Percentiles rank a stretch among this genome's conserved stretches.
These are phyloP conservation scores for Zaprionus taronus DNA, from an alignment of 1,140 invertebrate genomes.

Conservation along the genomic window DNA sequence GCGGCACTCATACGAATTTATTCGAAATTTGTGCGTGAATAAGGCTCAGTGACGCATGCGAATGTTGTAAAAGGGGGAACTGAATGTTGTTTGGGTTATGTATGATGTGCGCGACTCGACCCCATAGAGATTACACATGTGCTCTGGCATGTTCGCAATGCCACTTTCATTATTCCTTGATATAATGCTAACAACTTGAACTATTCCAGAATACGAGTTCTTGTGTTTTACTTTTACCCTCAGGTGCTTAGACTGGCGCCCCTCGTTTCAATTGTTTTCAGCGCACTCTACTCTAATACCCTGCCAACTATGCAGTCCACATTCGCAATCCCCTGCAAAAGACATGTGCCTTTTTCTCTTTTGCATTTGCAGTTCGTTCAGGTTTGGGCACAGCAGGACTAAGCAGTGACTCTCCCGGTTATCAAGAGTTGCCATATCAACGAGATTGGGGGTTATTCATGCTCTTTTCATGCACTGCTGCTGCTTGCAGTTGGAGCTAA, in stretches of 20 bases:
- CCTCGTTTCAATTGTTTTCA: neutral
- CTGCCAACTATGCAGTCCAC: neutral
- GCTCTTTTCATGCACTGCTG: conserved; percentile 37
- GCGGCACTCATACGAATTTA: conserved; percentile 55
- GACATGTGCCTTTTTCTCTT: conserved; percentile 48
- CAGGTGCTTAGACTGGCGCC: neutral
- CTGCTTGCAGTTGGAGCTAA: conserved; percentile 8
- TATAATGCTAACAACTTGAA: neutral
- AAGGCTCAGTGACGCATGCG: conserved; percentile 60
- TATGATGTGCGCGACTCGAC: neutral
- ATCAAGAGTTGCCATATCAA: conserved; percentile 69
- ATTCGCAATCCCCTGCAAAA: conserved; percentile 32
- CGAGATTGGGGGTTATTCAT: conserved; percentile 64
- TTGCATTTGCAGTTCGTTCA: conserved; percentile 60
- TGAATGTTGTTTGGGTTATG: conserved; percentile 1
- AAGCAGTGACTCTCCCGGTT: conserved; percentile 42
- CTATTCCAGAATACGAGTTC: neutral
- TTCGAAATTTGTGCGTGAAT: conserved; percentile 71
- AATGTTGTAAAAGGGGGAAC: conserved; percentile 30
- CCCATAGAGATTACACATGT: neutral
- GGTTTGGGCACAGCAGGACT: conserved; percentile 52
- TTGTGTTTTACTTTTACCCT: neutral
- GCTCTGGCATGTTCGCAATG: neutral
- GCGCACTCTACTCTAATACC: neutral
- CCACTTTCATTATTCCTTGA: neutral